Percentiles rank a stretch among this genome's conserved stretches.
Conservation (phyloP, 1,140 invertebrate genomes). For the Aphelenchoides avenae region DNA sequence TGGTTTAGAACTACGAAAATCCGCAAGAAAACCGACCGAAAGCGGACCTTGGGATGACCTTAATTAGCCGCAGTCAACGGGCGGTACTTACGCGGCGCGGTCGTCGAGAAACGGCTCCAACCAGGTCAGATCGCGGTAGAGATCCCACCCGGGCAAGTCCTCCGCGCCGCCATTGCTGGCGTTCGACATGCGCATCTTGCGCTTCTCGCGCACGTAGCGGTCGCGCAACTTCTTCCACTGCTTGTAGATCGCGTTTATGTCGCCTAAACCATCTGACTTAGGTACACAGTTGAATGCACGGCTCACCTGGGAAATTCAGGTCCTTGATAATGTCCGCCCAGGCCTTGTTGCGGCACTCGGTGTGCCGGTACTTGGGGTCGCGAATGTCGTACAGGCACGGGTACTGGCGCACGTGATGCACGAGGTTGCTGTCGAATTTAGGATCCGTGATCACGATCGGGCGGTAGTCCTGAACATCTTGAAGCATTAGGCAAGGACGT, state of each 20-base stretch:
- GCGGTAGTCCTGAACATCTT: conserved; percentile 16
- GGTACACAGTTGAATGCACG: background rate
- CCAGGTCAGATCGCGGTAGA: conserved; percentile 33
- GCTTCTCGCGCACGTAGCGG: conserved; percentile 36
- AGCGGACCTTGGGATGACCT: no score
- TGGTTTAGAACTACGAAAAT: no score
- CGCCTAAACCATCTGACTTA: conserved; percentile 3
- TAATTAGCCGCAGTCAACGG: no score
- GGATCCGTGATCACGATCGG: conserved; percentile 36
- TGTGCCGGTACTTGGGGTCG: conserved; percentile 33
- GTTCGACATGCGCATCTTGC: conserved; percentile 33
- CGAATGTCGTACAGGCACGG: conserved; percentile 34
- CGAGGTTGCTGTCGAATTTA: conserved; percentile 24
- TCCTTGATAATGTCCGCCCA: conserved; percentile 38
- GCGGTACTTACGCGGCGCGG: conserved; percentile 24
- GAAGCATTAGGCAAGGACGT: background rate
- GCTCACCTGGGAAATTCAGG: conserved; percentile 25
- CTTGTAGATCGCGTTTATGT: conserved; percentile 38
- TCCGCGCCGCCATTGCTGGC: background rate
- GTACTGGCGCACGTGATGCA: conserved; percentile 26
- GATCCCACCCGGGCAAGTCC: conserved; percentile 27
- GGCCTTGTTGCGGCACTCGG: conserved; percentile 28
- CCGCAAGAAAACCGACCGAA: no score
- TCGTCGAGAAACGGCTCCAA: conserved; percentile 38
- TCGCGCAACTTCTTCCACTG: conserved; percentile 41